Percentiles rank a stretch among this genome's conserved stretches.
Evolutionary conservation across 2,888 invertebrate genomes (phyloP).

Genomic region (Tetragonisca angustula): DNA sequence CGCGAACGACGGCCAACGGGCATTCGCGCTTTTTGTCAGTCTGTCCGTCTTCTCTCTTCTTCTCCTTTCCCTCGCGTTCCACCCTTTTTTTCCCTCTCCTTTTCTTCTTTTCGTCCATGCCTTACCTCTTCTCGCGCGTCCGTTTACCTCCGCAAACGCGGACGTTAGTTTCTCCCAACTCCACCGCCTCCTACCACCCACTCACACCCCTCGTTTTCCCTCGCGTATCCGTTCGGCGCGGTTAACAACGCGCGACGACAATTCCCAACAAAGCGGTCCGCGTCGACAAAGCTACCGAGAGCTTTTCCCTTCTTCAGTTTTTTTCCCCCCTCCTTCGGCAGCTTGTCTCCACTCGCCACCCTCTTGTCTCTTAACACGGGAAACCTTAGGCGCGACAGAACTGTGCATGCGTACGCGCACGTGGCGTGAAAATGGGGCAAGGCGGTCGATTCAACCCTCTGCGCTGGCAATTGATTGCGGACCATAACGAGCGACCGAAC

Average conservation of each 20-base stretch:
- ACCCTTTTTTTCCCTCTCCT: neutral
- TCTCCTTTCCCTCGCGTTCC: no score
- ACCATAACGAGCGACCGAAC: no score
- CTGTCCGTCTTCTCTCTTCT: constrained; percentile 13
- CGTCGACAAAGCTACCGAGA: constrained; percentile 42
- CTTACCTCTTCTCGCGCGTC: constrained; percentile 21
- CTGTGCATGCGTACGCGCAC: neutral
- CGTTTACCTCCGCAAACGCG: constrained; percentile 18
- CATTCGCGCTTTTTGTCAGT: constrained; percentile 48
- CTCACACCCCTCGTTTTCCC: neutral
- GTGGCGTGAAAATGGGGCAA: constrained; percentile 32
- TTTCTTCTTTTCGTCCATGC: neutral
- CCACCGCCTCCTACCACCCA: neutral
- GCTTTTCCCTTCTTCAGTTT: constrained; percentile 35
- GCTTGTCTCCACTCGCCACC: no score
- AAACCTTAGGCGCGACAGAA: no score
- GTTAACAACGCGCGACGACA: constrained; percentile 62
- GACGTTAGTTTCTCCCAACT: constrained; percentile 36
- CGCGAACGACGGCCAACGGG: constrained; percentile 59
- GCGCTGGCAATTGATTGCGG: no score
- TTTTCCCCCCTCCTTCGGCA: neutral
- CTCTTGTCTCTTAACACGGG: no score
- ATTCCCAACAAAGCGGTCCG: constrained; percentile 50
- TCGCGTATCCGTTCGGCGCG: constrained; percentile 18
- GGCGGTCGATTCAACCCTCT: constrained; percentile 54